Percentiles rank a stretch among this genome's conserved stretches.
phyloP scores from a whole-genome alignment of 2,797 vertebrate genomes.

The Xyrichtys novacula region DNA sequence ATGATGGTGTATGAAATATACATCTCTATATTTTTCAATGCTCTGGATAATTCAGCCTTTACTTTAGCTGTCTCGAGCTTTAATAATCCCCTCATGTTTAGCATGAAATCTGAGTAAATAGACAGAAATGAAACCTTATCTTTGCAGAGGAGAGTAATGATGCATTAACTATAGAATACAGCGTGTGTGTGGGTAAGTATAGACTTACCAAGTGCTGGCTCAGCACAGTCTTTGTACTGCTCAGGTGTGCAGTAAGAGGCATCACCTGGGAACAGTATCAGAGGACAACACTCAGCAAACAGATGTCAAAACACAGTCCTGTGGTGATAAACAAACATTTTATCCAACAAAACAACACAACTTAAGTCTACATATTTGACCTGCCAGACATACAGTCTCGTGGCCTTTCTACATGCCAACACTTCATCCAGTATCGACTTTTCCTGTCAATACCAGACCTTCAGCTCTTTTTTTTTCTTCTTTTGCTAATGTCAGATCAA shows the following conservation, averaged over 20 bases:
- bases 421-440: constrained; percentile 48
- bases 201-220: constrained; percentile 91
- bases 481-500: not conserved
- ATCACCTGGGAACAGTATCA: constrained; percentile 86
- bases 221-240: constrained; percentile 98
- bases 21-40: too few relatives aligned
- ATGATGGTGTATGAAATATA: too few relatives aligned
- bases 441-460: constrained; percentile 39
- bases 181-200: constrained; percentile 1
- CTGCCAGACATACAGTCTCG: constrained; percentile 26
- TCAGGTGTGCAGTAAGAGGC: constrained; percentile 98
- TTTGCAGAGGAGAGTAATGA: constrained; percentile 13
- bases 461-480: not conserved
- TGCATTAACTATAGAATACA: constrained; percentile 27
- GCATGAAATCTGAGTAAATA: constrained; percentile 44
- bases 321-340: constrained; percentile 5
- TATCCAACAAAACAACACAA: constrained; percentile 10
- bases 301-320: constrained; percentile 23
- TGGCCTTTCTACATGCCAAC: constrained; percentile 19
- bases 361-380: constrained; percentile 1
- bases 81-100: constrained; percentile 31
- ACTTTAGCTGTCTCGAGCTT: constrained; percentile 28
- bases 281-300: constrained; percentile 8
- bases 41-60: constrained; percentile 7
- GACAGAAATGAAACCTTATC: constrained; percentile 39